phyloP scores from a whole-genome alignment of 2,113 vertebrate species.

The Epinephelus moara region DNA sequence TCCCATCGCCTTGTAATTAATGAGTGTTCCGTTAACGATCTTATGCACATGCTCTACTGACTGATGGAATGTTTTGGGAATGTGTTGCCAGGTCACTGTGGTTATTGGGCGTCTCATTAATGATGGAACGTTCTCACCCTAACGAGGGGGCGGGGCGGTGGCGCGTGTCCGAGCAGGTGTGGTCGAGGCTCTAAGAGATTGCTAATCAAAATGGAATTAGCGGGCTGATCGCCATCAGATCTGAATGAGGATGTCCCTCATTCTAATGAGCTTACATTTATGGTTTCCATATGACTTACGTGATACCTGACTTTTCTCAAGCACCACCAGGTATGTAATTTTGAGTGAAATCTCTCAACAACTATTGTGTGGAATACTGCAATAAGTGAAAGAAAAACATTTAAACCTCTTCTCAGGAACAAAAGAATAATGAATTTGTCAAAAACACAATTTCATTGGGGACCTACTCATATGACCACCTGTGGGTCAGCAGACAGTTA shows the following conservation, averaged over 20 bases:
- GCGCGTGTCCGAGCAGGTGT: slow-evolving; percentile 70
- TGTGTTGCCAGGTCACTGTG: slow-evolving; percentile 65
- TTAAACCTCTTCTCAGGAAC: too few relatives aligned
- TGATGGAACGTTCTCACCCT: slow-evolving; percentile 53
- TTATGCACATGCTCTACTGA: slow-evolving; percentile 64
- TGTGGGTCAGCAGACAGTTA: too few relatives aligned
- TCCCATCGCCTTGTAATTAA: slow-evolving; percentile 73
- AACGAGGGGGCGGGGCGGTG: slow-evolving; percentile 54
- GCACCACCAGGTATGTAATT: not conserved
- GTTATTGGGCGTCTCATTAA: slow-evolving; percentile 64
- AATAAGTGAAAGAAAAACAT: too few relatives aligned
- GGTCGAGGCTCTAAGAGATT: slow-evolving; percentile 49
- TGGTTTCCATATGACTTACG: not conserved
- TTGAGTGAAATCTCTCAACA: not conserved
- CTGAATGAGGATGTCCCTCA: slow-evolving; percentile 39
- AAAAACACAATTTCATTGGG: too few relatives aligned
- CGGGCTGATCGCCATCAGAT: slow-evolving; percentile 27
- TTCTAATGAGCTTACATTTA: slow-evolving; percentile 16
- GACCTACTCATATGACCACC: too few relatives aligned
- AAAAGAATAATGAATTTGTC: too few relatives aligned
- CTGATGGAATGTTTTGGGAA: slow-evolving; percentile 79
- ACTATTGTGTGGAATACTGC: not conserved
- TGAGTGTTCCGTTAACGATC: slow-evolving; percentile 66
- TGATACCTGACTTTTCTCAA: not conserved
- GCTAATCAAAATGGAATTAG: slow-evolving; percentile 69